Conservation (phyloP, 2,113 vertebrate species). For the Pteropus alecto region DNA sequence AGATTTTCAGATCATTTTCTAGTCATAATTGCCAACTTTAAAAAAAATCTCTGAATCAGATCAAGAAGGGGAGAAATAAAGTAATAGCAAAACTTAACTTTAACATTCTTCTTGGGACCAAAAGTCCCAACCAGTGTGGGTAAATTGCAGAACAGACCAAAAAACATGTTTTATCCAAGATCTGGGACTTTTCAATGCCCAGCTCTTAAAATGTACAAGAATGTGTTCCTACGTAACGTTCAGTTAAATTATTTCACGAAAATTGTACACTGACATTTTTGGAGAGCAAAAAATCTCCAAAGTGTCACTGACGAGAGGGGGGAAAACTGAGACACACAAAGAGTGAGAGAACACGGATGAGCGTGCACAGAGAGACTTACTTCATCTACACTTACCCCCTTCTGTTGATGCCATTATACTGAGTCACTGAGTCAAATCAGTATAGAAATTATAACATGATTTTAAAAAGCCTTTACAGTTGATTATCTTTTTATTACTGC, state of each 20-base stretch:
- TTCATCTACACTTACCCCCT: background rate
- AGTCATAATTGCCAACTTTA: background rate
- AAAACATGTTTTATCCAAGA: background rate
- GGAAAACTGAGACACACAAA: background rate
- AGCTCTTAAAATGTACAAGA: background rate
- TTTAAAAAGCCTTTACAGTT: background rate
- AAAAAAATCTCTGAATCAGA: background rate
- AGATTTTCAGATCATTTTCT: background rate
- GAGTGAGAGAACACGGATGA: background rate
- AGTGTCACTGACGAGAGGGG: background rate
- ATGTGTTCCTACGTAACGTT: background rate
- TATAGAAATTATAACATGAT: background rate
- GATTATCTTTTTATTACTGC: background rate
- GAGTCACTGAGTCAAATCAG: background rate
- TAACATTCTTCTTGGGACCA: background rate
- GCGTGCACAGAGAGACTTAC: background rate
- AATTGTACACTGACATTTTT: background rate
- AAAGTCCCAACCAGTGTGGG: background rate
- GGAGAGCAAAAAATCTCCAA: background rate
- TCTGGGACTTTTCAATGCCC: background rate
- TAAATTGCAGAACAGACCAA: background rate
- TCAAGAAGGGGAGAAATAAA: background rate
- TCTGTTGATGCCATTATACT: background rate
- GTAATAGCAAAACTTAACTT: background rate
- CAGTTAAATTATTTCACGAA: background rate